Evolutionary conservation across 2,797 vertebrate genomes (phyloP).

Genomic region (Gymnopithys bicolor): DNA sequence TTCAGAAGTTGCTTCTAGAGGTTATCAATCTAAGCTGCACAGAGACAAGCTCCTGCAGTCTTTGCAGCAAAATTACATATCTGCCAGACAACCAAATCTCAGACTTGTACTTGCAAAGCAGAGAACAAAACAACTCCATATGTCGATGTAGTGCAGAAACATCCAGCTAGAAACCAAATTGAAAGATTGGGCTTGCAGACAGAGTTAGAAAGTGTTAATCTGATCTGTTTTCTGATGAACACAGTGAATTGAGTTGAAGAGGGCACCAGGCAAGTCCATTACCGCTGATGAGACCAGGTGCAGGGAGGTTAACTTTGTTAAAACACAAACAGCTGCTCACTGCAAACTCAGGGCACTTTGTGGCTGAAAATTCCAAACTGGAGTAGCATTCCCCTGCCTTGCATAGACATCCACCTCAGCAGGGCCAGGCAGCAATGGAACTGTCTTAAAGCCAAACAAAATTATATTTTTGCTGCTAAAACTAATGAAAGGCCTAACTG

Average conservation of each 20-base stretch:
- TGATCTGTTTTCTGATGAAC: constrained; percentile 14
- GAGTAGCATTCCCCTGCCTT: neutral
- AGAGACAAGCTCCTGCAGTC: constrained; percentile 34
- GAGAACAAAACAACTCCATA: neutral
- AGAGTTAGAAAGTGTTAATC: constrained; percentile 34
- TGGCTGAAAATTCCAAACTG: neutral
- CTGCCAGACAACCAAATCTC: constrained; percentile 25
- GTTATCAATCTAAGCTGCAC: constrained; percentile 27
- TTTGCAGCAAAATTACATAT: constrained; percentile 39
- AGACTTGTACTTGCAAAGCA: constrained; percentile 32
- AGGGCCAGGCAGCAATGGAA: neutral
- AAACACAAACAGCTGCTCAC: neutral
- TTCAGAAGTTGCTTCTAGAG: constrained; percentile 28
- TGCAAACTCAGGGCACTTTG: neutral
- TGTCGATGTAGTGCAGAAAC: constrained; percentile 33
- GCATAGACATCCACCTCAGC: neutral
- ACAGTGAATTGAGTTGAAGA: constrained; percentile 32
- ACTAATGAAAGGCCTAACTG: neutral
- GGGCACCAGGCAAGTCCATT: constrained; percentile 44
- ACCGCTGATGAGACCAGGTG: neutral
- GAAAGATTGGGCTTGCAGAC: constrained; percentile 15
- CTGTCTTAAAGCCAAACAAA: neutral
- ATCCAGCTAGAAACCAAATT: neutral
- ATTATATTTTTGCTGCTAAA: neutral
- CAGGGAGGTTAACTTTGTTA: constrained; percentile 48